Evolutionary conservation across 2,888 invertebrate species (phyloP).

Genomic region (Odontomyia ornata): DNA sequence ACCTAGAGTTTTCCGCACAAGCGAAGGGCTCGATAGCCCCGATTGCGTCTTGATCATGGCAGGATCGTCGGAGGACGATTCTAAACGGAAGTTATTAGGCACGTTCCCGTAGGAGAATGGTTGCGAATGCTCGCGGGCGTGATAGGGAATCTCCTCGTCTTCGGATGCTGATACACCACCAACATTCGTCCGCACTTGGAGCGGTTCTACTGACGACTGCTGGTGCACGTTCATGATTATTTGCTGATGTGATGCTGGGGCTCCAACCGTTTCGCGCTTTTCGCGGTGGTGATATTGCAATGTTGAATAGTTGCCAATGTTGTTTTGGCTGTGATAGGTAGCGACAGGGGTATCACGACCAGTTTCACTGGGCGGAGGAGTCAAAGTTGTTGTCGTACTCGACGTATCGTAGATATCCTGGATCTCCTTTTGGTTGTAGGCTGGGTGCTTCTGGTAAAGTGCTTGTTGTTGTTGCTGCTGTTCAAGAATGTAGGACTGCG

Average conservation of each 20-base stretch:
- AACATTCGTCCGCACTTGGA: constrained; percentile 62
- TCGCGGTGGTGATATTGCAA: constrained; percentile 51
- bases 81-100: constrained; percentile 56
- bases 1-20: constrained; percentile 72
- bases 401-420: constrained; percentile 55
- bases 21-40: constrained; percentile 83
- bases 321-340: neutral
- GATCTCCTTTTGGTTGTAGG: constrained; percentile 49
- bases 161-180: constrained; percentile 49
- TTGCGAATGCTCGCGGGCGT: constrained; percentile 87
- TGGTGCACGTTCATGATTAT: constrained; percentile 47
- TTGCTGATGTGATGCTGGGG: constrained; percentile 29
- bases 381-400: constrained; percentile 56
- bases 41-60: constrained; percentile 74
- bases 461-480: neutral
- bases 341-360: constrained; percentile 53
- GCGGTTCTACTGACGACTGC: constrained; percentile 64
- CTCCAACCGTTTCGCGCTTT: constrained; percentile 40
- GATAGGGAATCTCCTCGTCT: constrained; percentile 80
- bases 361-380: constrained; percentile 56
- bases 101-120: constrained; percentile 89
- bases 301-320: constrained; percentile 51
- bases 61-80: constrained; percentile 63
- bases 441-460: neutral
- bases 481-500: constrained; percentile 52